Evolutionary conservation across 2,113 vertebrate genomes (phyloP).

Genomic region (Scortum barcoo): DNA sequence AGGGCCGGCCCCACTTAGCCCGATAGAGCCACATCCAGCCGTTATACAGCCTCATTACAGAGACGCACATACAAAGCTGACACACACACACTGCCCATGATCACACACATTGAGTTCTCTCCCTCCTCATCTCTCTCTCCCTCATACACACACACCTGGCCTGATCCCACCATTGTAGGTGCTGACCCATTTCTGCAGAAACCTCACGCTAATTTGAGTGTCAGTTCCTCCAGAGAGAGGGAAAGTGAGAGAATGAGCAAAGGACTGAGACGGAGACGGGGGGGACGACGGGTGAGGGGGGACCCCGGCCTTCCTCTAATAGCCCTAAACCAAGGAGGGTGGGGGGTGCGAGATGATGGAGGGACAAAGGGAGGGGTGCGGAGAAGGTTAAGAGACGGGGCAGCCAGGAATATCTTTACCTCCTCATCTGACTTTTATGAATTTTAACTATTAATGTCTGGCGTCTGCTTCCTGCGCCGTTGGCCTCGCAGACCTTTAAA

Average conservation of each 20-base stretch:
- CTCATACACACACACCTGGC: conserved; percentile 54
- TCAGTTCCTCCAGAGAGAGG: conserved; percentile 71
- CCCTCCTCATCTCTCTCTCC: conserved; percentile 9
- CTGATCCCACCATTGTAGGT: conserved; percentile 71
- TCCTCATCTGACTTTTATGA: conserved; percentile 88
- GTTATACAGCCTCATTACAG: conserved; percentile 61
- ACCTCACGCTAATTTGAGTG: conserved; percentile 80
- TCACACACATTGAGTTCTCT: conserved; percentile 46
- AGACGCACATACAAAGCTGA: conserved; percentile 49
- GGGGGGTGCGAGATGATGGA: conserved; percentile 24
- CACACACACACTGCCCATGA: conserved; percentile 26
- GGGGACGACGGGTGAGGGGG: conserved; percentile 25
- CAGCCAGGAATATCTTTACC: conserved; percentile 83
- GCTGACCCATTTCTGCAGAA: conserved; percentile 80
- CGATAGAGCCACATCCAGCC: conserved; percentile 43
- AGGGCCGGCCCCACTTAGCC: conserved; percentile 54
- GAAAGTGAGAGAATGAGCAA: conserved; percentile 61
- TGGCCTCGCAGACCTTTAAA: conserved; percentile 76
- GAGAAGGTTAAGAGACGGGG: conserved; percentile 67
- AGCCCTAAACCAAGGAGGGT: conserved; percentile 57
- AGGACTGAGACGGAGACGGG: conserved; percentile 45
- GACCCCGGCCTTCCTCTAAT: conserved; percentile 66
- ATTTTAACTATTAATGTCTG: conserved; percentile 87
- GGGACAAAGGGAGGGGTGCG: conserved; percentile 35
- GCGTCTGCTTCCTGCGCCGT: conserved; percentile 65